Percentiles rank a stretch among this genome's conserved stretches.
These are phyloP conservation scores for Anagyrus pseudococci DNA, from an alignment of 2,888 invertebrate species.

Conservation along the genomic window DNA sequence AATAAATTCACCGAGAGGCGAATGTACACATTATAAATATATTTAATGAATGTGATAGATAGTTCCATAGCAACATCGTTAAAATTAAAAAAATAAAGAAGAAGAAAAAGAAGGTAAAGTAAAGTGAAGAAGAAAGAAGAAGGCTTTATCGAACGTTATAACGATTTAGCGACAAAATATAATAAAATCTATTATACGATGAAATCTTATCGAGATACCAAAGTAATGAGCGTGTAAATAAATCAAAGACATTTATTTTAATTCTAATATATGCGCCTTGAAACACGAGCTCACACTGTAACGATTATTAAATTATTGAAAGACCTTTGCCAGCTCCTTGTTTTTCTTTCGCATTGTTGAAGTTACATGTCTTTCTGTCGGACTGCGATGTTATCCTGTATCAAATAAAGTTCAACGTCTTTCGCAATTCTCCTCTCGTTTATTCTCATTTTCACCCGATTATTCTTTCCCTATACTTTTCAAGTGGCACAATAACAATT, in stretches of 20 bases:
- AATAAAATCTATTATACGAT: conserved; percentile 28
- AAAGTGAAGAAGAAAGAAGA: neutral
- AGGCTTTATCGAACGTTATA: conserved; percentile 49
- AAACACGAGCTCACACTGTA: conserved; percentile 45
- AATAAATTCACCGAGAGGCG: conserved; percentile 21
- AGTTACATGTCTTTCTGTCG: conserved; percentile 43
- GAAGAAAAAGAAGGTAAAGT: neutral
- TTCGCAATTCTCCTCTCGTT: conserved; percentile 42
- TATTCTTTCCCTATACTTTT: neutral
- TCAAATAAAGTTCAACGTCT: conserved; percentile 54
- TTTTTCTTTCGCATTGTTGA: conserved; percentile 43
- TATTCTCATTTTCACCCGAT: neutral
- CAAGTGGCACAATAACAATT: neutral
- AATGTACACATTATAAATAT: conserved; percentile 38
- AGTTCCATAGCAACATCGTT: conserved; percentile 49
- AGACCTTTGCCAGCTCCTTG: conserved; percentile 41
- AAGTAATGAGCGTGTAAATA: conserved; percentile 43
- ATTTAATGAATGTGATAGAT: conserved; percentile 58
- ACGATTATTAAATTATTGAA: conserved; percentile 47
- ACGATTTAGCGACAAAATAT: conserved; percentile 28
- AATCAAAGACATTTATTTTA: conserved; percentile 51
- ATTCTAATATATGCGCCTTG: conserved; percentile 44
- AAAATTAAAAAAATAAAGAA: conserved; percentile 43
- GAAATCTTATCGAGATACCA: conserved; percentile 46
- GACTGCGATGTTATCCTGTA: conserved; percentile 50